Percentiles rank a stretch among this genome's conserved stretches.
Evolutionary conservation across 1,140 invertebrate species (phyloP).

Genomic region (Idris sp.): DNA sequence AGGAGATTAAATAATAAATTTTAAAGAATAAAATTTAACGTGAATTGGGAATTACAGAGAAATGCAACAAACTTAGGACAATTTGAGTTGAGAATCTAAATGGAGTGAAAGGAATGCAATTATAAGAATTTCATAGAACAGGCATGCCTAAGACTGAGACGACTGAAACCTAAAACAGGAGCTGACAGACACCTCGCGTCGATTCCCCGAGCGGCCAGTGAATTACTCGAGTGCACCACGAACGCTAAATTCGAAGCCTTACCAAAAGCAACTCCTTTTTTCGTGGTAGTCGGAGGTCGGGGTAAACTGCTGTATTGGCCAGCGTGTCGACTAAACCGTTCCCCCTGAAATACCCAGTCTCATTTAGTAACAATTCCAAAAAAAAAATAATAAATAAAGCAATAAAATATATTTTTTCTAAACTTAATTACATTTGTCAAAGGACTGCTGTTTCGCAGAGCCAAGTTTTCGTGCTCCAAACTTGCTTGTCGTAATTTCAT

Average conservation of each 20-base stretch:
- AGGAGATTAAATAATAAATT: no score
- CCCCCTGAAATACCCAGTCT: conserved; percentile 72
- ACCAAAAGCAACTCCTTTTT: conserved; percentile 84
- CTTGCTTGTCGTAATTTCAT: conserved; percentile 90
- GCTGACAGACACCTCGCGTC: conserved; percentile 89
- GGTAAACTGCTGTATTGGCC: conserved; percentile 88
- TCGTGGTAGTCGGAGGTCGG: conserved; percentile 80
- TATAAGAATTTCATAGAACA: conserved; percentile 12
- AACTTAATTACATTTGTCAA: conserved; percentile 70
- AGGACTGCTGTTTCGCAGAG: conserved; percentile 78
- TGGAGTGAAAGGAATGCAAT: no score
- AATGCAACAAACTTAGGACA: no score
- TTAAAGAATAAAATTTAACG: no score
- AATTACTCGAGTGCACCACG: conserved; percentile 68
- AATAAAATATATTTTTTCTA: no score
- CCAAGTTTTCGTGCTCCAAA: conserved; percentile 89
- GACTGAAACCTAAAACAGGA: conserved; percentile 89
- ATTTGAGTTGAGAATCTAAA: no score
- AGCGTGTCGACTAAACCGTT: conserved; percentile 74
- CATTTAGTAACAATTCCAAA: no score
- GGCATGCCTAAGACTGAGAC: conserved; percentile 65
- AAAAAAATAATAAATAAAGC: no score
- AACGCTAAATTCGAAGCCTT: conserved; percentile 80
- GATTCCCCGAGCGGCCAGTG: conserved; percentile 70
- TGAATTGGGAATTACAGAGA: no score